A percentile compares a stretch with the other conserved stretches of the same genome.
Conservation (phyloP, 1,140 invertebrate genomes). For the Atta colombica region DNA sequence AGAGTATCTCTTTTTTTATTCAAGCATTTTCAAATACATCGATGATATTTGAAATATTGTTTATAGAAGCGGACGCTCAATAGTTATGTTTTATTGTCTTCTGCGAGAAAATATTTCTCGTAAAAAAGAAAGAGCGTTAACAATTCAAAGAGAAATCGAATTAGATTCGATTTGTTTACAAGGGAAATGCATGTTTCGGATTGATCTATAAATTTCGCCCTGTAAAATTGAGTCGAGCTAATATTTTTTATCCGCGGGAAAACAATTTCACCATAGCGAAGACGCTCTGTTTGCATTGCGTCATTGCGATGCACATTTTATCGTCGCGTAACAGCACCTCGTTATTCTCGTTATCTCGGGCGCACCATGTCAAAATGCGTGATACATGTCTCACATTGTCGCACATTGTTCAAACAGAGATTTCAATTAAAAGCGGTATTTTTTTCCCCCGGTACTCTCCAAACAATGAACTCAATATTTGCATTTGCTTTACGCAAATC, state of each 20-base stretch:
- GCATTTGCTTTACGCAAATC: conserved; percentile 26
- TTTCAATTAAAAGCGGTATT: conserved; percentile 51
- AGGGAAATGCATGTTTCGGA: conserved; percentile 13
- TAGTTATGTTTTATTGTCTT: not conserved
- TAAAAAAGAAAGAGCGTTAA: not conserved
- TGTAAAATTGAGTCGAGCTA: conserved; percentile 2
- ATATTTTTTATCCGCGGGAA: conserved; percentile 33
- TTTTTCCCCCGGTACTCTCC: not conserved
- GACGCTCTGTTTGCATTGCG: conserved; percentile 42
- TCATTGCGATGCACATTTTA: conserved; percentile 44
- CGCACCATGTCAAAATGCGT: conserved; percentile 32
- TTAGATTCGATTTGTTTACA: conserved; percentile 35
- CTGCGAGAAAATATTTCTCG: not conserved
- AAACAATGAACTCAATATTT: conserved; percentile 50
- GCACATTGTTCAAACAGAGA: conserved; percentile 34
- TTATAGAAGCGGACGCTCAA: not conserved
- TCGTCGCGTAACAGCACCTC: not conserved
- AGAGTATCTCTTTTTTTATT: not conserved
- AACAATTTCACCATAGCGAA: conserved; percentile 37
- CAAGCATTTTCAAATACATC: not conserved
- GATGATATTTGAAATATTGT: not conserved
- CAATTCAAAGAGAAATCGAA: not conserved
- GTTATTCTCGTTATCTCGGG: conserved; percentile 48
- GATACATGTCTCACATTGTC: conserved; percentile 38
- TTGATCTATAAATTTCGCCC: conserved; percentile 34